Percentiles rank a stretch among this genome's conserved stretches.
Evolutionary conservation across 2,113 vertebrate species (phyloP).

Genomic region (Hyperopisus bebe): DNA sequence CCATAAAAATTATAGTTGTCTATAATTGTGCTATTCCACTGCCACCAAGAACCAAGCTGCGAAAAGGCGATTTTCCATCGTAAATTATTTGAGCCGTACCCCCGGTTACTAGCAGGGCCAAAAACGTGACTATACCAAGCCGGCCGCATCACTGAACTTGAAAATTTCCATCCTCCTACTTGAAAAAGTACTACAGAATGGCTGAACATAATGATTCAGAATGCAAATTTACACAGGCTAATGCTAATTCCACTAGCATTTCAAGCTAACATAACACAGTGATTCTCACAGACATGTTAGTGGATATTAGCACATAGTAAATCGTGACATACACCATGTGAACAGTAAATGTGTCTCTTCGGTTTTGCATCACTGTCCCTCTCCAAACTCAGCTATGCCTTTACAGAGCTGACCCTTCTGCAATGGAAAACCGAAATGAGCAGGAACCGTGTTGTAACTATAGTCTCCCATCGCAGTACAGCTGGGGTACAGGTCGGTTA

Average conservation of each 20-base stretch:
- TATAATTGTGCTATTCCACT: neutral
- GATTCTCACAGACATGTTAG: neutral
- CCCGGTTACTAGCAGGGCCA: neutral
- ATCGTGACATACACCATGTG: neutral
- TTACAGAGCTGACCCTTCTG: neutral
- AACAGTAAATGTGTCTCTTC: neutral
- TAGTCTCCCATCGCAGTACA: neutral
- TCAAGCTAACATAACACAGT: neutral
- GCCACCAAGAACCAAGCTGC: neutral
- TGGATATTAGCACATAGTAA: neutral
- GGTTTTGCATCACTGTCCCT: neutral
- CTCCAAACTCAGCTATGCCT: neutral
- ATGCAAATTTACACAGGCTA: neutral
- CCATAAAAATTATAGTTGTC: neutral
- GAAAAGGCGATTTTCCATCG: neutral
- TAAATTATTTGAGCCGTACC: neutral
- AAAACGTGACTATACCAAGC: neutral
- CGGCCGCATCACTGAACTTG: neutral
- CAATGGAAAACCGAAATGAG: neutral
- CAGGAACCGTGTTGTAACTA: neutral
- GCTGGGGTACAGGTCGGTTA: neutral
- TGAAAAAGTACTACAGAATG: neutral
- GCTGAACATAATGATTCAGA: neutral
- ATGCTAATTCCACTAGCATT: neutral
- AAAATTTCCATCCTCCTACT: neutral